Conservation (phyloP, 2,888 invertebrate genomes). For the Trachelus iudaicus region DNA sequence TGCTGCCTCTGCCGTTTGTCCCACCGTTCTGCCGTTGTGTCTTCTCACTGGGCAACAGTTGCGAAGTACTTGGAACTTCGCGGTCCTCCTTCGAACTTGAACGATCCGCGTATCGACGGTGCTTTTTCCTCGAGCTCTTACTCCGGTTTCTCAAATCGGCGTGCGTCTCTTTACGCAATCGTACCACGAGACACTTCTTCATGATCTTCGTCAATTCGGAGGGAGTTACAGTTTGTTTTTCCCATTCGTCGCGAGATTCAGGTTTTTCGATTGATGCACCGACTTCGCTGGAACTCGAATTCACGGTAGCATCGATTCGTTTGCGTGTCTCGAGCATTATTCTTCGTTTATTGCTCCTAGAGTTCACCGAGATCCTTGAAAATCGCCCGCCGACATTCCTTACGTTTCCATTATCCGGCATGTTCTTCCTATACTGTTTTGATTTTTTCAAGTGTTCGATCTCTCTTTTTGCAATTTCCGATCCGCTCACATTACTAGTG, state of each 20-base stretch:
- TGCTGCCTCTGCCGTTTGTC: not conserved
- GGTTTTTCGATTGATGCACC: no score
- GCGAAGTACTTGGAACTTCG: not conserved
- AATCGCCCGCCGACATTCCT: not conserved
- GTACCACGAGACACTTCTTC: no score
- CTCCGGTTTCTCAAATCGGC: not conserved
- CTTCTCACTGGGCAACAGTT: not conserved
- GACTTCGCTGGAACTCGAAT: no score
- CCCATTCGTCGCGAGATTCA: no score
- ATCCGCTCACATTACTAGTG: not conserved
- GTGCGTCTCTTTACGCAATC: no score
- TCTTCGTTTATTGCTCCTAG: not conserved
- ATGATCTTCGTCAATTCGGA: no score
- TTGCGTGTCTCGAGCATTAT: not conserved
- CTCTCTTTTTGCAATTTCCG: constrained; percentile 6
- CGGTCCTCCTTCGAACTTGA: not conserved
- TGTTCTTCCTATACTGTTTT: not conserved
- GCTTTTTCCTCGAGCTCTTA: not conserved
- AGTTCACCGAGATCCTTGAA: not conserved
- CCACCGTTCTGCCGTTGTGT: not conserved
- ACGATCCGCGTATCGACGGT: not conserved
- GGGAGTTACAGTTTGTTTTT: no score
- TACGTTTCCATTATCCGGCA: not conserved
- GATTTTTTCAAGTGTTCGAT: not conserved
- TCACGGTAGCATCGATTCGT: constrained; percentile 1